Evolutionary conservation across 2,113 vertebrate species (phyloP).

Genomic region (Brienomyrus brachyistius): DNA sequence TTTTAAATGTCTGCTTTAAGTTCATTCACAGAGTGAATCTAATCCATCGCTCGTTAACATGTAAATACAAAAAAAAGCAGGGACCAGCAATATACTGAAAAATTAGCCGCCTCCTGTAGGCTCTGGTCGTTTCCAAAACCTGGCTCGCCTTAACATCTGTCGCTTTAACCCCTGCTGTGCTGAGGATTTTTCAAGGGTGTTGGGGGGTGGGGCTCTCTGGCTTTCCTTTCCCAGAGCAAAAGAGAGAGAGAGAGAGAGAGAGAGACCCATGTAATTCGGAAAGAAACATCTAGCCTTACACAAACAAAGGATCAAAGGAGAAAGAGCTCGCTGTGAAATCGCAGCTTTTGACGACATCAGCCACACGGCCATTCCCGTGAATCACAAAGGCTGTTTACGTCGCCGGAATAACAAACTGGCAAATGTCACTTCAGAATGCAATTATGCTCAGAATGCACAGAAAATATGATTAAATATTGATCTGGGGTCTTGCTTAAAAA

Average conservation of each 20-base stretch:
- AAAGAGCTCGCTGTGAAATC: neutral
- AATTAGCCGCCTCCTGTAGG: neutral
- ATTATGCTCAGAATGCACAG: too few species aligned
- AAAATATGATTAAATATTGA: neutral
- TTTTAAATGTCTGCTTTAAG: neutral
- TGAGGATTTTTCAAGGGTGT: neutral
- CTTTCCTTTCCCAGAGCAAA: neutral
- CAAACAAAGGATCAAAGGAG: neutral
- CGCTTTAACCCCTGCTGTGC: neutral
- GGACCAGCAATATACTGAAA: neutral
- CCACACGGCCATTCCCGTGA: neutral
- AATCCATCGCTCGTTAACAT: neutral
- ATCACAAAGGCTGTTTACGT: neutral
- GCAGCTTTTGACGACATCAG: neutral
- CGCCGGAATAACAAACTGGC: neutral
- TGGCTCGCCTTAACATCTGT: neutral
- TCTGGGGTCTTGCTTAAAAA: neutral
- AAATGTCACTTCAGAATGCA: neutral
- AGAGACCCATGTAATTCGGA: neutral
- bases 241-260: neutral
- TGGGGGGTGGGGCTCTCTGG: neutral
- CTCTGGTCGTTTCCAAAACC: neutral
- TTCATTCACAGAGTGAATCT: neutral
- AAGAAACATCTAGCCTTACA: neutral
- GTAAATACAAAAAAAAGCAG: neutral